Base-by-base conservation (phyloP, 2,888 invertebrate species). In the Cataglyphis livida region DNA sequence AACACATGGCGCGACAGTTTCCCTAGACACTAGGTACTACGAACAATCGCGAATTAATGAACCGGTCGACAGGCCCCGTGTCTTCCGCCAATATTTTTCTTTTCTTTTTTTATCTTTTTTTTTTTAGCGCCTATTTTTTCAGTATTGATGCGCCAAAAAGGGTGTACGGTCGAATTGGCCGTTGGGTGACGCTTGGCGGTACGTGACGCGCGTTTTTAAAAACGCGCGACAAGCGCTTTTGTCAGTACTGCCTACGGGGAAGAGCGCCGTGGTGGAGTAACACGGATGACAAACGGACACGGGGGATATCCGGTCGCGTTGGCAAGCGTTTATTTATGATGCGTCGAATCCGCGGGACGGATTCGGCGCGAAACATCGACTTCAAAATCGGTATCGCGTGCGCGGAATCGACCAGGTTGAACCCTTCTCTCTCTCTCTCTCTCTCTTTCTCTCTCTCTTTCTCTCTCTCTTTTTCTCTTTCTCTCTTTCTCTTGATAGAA, bases 321-420 rank as follows among this genome's bases (percentile, higher is more conserved):
- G 87, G 89, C 87, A 87, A 90, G 83, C 90, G 86, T 90, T 90
- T 90, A 90, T 90, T 90, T 90, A 90, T 89, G 87, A 90, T 85
- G 88, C 85, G 74, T 66, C 76, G 76, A 35, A 35, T 35, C 64
- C 88, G 68, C 75, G 85, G 82, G 83, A 84, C 89, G 89, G 83
- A 82, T 90, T 88, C 86, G 84, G 48, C 89, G 83, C 81, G 85
- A 85, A 87, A 85, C 83, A 75, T 66, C 82, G 51, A 18, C 82
- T 87, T 88, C 88, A 7, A 51, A 87, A 88, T 89, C 90, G 88
- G 81, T 64, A 6, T 75, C 74, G 61, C 89, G 89, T 88, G 90
- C 84, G 62, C 62, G 71, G 89, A 89, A 89, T 90, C 82, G 62
- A n/a, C 7, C 48, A n/a, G 48, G 48, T 48, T 78, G 6, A 48